Percentiles rank a stretch among this genome's conserved stretches.
Conservation (phyloP, 2,888 invertebrate species). For the Monochamus alternatus region DNA sequence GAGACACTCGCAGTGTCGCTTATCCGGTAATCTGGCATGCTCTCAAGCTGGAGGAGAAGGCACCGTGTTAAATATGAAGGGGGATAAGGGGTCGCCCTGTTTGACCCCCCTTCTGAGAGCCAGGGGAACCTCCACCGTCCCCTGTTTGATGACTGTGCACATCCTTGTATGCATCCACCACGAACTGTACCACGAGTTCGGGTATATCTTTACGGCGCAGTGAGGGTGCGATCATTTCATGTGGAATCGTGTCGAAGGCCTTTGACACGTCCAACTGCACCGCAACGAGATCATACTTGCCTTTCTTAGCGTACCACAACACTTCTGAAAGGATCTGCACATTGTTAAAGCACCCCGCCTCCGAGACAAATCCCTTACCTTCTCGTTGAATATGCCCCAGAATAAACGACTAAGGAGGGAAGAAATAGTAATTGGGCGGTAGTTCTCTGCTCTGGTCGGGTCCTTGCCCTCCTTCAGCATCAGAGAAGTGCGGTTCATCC, state of each 20-base stretch:
- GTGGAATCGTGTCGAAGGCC: constrained; percentile 65
- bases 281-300: no score
- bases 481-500: constrained; percentile 60
- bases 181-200: no score
- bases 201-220: no score
- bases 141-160: no score
- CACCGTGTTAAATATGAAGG: constrained; percentile 65
- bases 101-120: constrained; percentile 65
- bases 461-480: constrained; percentile 64
- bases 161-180: no score
- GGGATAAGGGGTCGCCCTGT: constrained; percentile 65
- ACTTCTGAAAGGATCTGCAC: no score
- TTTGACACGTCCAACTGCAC: constrained; percentile 69
- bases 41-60: not conserved
- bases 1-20: no score
- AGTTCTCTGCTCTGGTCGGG: constrained; percentile 53
- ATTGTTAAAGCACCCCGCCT: no score
- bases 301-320: constrained; percentile 57
- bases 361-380: no score
- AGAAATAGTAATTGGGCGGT: constrained; percentile 62
- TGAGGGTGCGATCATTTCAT: no score
- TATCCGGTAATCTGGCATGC: no score
- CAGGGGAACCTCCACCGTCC: constrained; percentile 48
- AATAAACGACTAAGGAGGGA: constrained; percentile 60
- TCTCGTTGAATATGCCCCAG: constrained; percentile 58